These are phyloP conservation scores for Capitulum mitella DNA, from an alignment of 2,888 invertebrate genomes.

Conservation along the genomic window DNA sequence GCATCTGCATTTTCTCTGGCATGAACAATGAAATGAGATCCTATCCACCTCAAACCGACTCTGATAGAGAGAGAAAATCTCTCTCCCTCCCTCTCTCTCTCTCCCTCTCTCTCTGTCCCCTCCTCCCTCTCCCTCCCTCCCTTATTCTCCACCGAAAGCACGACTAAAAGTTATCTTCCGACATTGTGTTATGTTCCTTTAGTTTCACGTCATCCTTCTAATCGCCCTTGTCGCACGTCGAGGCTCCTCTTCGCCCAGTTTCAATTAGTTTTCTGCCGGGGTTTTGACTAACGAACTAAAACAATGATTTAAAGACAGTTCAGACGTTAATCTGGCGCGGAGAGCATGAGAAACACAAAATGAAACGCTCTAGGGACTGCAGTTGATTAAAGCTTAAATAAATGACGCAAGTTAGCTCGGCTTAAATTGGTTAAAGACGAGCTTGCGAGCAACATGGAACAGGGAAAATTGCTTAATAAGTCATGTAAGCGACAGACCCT, in stretches of 20 bases:
- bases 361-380: slow-evolving; percentile 6
- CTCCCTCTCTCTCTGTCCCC: no score
- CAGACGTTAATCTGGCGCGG: neutral
- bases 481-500: slow-evolving; percentile 15
- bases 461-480: slow-evolving; percentile 23
- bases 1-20: no score
- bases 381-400: slow-evolving; percentile 24
- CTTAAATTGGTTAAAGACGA: slow-evolving; percentile 15
- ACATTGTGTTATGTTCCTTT: no score
- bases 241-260: neutral
- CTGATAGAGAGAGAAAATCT: no score
- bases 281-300: slow-evolving; percentile 22
- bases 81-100: no score
- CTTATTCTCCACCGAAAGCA: neutral
- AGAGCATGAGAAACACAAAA: slow-evolving; percentile 7
- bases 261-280: slow-evolving; percentile 3
- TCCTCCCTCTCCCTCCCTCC: neutral
- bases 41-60: no score
- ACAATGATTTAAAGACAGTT: slow-evolving; percentile 24
- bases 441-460: neutral
- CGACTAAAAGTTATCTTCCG: no score
- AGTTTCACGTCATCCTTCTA: no score
- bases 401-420: slow-evolving; percentile 19
- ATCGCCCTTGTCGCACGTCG: neutral
- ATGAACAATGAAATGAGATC: no score